phyloP scores from a whole-genome alignment of 2,113 vertebrate genomes.

The Clupea harengus region DNA sequence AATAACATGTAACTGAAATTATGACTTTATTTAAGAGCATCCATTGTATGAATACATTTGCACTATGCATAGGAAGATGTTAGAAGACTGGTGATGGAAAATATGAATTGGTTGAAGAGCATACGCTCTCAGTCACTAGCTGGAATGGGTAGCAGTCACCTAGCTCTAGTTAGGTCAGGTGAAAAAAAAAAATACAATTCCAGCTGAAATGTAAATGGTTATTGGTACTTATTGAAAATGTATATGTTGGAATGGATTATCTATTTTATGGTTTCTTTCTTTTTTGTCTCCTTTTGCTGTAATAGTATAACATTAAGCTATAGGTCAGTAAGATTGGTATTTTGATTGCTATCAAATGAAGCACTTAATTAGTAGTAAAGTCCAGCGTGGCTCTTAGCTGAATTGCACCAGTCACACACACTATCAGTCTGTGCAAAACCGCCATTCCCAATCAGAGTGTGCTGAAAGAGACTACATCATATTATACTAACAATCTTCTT shows the following conservation, averaged over 20 bases:
- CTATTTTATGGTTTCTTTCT: not conserved
- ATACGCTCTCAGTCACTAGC: not conserved
- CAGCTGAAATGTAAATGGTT: not conserved
- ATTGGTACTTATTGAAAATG: not conserved
- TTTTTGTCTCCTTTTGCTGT: not conserved
- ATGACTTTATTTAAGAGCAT: not conserved
- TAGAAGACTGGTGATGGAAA: not conserved
- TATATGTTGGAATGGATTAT: not conserved
- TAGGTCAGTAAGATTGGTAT: not conserved
- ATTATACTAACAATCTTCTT: not conserved
- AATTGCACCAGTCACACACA: not conserved
- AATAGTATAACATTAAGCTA: not conserved
- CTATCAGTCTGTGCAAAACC: not conserved
- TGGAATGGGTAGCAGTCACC: not conserved
- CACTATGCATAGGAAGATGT: not conserved
- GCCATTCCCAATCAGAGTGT: not conserved
- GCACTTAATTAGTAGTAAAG: not conserved
- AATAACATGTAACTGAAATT: not conserved
- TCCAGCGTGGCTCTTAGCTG: not conserved
- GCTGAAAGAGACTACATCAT: not conserved
- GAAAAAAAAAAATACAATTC: not conserved
- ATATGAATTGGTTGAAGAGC: not conserved
- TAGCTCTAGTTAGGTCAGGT: not conserved
- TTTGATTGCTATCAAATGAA: not conserved
- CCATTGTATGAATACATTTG: not conserved